These are phyloP conservation scores for Patella ulyssiponensis DNA, from an alignment of 2,888 invertebrate genomes.

Conservation along the genomic window DNA sequence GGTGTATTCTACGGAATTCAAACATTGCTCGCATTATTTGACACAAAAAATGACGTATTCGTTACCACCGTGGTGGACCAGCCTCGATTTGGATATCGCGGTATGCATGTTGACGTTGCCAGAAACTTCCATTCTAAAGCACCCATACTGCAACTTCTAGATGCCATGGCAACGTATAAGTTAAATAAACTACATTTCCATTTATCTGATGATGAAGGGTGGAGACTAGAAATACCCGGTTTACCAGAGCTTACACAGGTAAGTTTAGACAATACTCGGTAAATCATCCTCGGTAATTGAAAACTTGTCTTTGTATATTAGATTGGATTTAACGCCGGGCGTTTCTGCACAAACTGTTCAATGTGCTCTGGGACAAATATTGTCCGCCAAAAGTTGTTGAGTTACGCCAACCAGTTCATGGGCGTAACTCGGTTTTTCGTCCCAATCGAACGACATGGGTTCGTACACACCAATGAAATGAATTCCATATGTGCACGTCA, in stretches of 20 bases:
- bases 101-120: constrained; percentile 55
- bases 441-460: no score
- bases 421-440: no score
- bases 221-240: constrained; percentile 67
- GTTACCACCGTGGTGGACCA: constrained; percentile 25
- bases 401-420: no score
- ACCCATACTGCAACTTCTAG: constrained; percentile 53
- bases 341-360: no score
- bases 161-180: constrained; percentile 67
- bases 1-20: constrained; percentile 41
- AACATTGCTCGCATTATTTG: constrained; percentile 18
- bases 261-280: not conserved
- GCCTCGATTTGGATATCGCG: constrained; percentile 52
- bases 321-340: no score
- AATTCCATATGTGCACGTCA: no score
- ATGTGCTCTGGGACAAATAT: no score
- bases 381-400: no score
- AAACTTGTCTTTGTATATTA: no score
- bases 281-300: no score
- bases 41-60: not conserved
- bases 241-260: constrained; percentile 67
- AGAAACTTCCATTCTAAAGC: constrained; percentile 60
- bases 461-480: no score
- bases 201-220: constrained; percentile 69
- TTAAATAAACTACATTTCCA: constrained; percentile 69